Base-by-base conservation (phyloP, 2,113 vertebrate genomes). In the Pomatorhinus ruficollis region DNA sequence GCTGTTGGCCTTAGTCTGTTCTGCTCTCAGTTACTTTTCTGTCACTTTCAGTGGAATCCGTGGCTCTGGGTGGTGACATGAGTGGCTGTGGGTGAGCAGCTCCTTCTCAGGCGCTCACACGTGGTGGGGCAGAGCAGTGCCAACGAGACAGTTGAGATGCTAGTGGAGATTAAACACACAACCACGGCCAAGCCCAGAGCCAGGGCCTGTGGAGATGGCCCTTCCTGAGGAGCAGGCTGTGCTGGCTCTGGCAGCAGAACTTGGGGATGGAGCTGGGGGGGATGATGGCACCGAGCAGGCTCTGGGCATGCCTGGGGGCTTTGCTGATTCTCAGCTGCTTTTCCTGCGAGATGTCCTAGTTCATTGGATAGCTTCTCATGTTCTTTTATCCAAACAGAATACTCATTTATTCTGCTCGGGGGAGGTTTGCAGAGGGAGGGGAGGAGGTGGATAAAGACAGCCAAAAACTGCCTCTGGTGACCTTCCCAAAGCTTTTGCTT, bases 91-190 rank as follows among this genome's bases (percentile, higher is more conserved):
- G 15, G 2, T 5, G 57, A 56, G 79, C n/a, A 25, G 70, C 75
- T 42, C 8, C n/a, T 6, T 12, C 35, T 1, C 5, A 13, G 39
- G 20, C 5, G 0, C 47, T 45, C 11, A 2, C 12, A 2, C 1
- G 5, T 0, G 2, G 52, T 1, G 22, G 21, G 16, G 4, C 53
- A 16, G 60, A 9, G 69, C 69, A 22, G 69, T 16, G 3, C 3
- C 22, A 17, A 0, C 3, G 5, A 25, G 30, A 35, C 59, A 9
- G 53, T 4, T 68, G 52, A 33, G 19, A 2, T 21, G 5, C 9
- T 9, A 0, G 18, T 10, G 25, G 6, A 13, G 50, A 25, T 28
- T 18, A 7, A 54, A 19, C 2, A 4, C 4, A 1, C 4, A 16
- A 4, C 6, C 30, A 5, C 4, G 28, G 35, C 70, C 12, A 18